These are phyloP conservation scores for Dryobates pubescens DNA, from an alignment of 2,797 vertebrate species.

Conservation along the genomic window DNA sequence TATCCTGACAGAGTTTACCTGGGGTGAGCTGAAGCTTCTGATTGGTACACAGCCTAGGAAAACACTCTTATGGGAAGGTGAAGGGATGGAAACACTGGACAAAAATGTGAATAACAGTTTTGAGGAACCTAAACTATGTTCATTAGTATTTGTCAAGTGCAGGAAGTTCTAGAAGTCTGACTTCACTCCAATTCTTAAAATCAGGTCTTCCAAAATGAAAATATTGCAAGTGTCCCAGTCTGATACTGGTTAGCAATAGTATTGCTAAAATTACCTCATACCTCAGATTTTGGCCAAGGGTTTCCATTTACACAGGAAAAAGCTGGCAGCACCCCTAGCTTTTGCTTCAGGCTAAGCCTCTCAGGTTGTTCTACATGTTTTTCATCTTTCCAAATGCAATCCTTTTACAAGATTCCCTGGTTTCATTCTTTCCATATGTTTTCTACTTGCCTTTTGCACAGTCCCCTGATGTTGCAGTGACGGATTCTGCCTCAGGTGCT, in stretches of 20 bases:
- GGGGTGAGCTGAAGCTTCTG: neutral
- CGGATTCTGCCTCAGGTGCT: neutral
- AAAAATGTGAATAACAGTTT: neutral
- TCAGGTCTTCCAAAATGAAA: neutral
- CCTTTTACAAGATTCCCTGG: neutral
- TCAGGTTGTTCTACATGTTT: neutral
- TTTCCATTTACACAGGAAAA: constrained; percentile 14
- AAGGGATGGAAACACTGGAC: neutral
- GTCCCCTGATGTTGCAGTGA: neutral
- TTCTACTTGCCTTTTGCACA: constrained; percentile 10
- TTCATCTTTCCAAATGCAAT: constrained; percentile 31
- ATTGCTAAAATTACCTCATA: neutral
- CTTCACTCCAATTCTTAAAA: neutral
- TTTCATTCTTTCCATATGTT: constrained; percentile 54
- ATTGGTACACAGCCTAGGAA: neutral
- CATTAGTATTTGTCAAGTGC: neutral
- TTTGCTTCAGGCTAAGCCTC: constrained; percentile 15
- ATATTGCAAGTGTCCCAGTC: neutral
- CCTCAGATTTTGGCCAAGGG: neutral
- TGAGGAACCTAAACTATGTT: neutral
- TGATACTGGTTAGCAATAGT: neutral
- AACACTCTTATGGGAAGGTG: neutral
- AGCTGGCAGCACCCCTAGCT: neutral
- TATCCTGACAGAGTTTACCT: neutral
- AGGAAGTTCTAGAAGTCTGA: neutral